Evolutionary conservation across 37 sponge, comb jelly and placozoan genomes (phyloP).

Genomic region (Dysidea cf. avara): DNA sequence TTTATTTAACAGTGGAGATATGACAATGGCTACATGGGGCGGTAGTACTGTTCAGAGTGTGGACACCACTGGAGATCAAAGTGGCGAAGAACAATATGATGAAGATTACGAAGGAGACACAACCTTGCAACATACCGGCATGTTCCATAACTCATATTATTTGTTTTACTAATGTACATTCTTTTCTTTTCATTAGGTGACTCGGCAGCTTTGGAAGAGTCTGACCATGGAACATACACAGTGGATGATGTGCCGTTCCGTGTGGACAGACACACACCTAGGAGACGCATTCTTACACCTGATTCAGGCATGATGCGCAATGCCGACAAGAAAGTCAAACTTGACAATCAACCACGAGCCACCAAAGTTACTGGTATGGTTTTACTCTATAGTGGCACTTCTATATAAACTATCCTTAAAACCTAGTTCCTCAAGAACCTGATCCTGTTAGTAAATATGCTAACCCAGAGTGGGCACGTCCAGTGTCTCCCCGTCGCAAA

Average conservation of each 20-base stretch:
- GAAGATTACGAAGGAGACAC: neutral
- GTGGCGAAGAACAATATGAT: too few relatives aligned
- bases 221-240: neutral
- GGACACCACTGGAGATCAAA: constrained; percentile 16
- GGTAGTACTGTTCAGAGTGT: constrained; percentile 57
- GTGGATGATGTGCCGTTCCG: constrained; percentile 21
- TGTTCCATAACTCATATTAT: neutral
- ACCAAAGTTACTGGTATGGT: too few relatives aligned
- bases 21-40: constrained; percentile 78
- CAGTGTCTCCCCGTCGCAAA: too few relatives aligned
- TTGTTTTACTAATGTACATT: neutral
- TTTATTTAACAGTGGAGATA: constrained; percentile 32
- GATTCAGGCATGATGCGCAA: neutral
- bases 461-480: too few relatives aligned
- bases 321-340: constrained; percentile 58
- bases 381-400: too few relatives aligned
- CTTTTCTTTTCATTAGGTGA: constrained; percentile 9
- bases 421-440: too few relatives aligned
- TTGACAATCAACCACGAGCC: constrained; percentile 20
- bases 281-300: constrained; percentile 14
- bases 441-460: too few relatives aligned
- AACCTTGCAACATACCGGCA: neutral
- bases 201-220: constrained; percentile 40
- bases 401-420: too few relatives aligned
- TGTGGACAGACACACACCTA: constrained; percentile 72